Base-by-base conservation (phyloP, 2,797 vertebrate genomes). In the Acipenser oxyrinchus region DNA sequence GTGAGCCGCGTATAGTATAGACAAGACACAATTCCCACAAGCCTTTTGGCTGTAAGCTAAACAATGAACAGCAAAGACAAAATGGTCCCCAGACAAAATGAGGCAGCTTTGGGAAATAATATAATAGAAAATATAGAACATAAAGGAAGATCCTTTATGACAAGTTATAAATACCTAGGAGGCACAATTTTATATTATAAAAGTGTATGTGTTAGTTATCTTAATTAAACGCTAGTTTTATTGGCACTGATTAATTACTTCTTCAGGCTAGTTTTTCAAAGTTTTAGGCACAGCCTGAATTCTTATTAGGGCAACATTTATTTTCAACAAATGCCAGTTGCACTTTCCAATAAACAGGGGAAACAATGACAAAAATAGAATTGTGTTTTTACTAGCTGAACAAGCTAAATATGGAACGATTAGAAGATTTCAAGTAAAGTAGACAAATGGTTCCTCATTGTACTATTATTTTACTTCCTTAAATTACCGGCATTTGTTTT, bases 171-270 rank as follows among this genome's bases (percentile, higher is more conserved):
- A 57, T 58, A 55, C 58, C 69, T 59, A 18, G 60, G 50, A 62
- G 60, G 60, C 64, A 11, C 50, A 60, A 66, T 70, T 66, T 66
- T 51, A 57, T 77, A 81, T 82, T 78, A 79, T 62, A 68, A 75
- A 73, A 49, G 53, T 75, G 71, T 79, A 76, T 78, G 77, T 72
- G 78, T 65, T 74, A 77, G 76, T 85, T 83, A 84, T 85, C 84
- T 83, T 86, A 84, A 87, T 86, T 84, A 86, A 87, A 86, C 83
- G 81, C 78, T 81, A 78, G 78, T 80, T 75, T 67, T 75, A 83
- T 83, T 83, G 68, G 72, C 75, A 76, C 66, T 75, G 79, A 81
- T 81, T 83, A 81, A 85, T 86, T 72, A 62, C 66, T 11, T 60
- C 60, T 62, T 13, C n/a, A 60, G 65, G 70, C 68, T 49, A 15